Evolutionary conservation across 2,113 vertebrate species (phyloP).

Genomic region (Gobio gobio): DNA sequence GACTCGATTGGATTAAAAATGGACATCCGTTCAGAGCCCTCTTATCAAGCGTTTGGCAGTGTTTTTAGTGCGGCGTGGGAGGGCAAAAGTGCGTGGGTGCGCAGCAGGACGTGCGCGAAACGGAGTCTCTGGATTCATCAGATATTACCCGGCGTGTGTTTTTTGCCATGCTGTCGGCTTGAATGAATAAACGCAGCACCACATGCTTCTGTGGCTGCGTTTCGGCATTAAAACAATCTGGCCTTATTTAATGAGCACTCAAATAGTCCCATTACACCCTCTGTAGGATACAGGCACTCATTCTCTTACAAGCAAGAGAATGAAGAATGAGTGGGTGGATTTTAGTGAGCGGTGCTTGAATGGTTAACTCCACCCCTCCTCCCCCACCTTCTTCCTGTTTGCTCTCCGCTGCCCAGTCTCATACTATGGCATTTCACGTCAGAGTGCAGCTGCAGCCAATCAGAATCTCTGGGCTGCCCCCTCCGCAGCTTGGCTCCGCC

Average conservation of each 20-base stretch:
- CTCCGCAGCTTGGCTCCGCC: constrained; percentile 52
- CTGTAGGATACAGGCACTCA: background rate
- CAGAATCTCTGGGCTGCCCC: constrained; percentile 26
- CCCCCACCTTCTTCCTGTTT: constrained; percentile 63
- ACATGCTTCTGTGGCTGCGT: background rate
- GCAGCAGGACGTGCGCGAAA: constrained; percentile 6
- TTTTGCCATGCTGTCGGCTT: constrained; percentile 41
- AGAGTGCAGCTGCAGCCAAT: constrained; percentile 63
- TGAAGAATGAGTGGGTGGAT: constrained; percentile 50
- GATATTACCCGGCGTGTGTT: constrained; percentile 35
- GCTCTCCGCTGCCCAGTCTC: constrained; percentile 54
- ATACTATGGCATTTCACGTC: constrained; percentile 67
- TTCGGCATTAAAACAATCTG: constrained; percentile 3
- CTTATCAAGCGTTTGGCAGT: constrained; percentile 58
- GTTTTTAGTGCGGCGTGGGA: constrained; percentile 42
- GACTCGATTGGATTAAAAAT: constrained; percentile 51
- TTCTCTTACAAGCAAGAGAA: constrained; percentile 14
- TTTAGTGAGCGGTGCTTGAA: constrained; percentile 46
- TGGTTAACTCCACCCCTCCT: constrained; percentile 62
- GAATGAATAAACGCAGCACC: background rate
- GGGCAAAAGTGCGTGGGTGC: constrained; percentile 48
- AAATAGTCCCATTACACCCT: background rate
- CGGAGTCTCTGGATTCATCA: constrained; percentile 16
- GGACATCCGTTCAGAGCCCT: constrained; percentile 43
- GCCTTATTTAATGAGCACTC: background rate